Base-by-base conservation (phyloP, 2,797 vertebrate genomes). In the Thunnus albacares region DNA sequence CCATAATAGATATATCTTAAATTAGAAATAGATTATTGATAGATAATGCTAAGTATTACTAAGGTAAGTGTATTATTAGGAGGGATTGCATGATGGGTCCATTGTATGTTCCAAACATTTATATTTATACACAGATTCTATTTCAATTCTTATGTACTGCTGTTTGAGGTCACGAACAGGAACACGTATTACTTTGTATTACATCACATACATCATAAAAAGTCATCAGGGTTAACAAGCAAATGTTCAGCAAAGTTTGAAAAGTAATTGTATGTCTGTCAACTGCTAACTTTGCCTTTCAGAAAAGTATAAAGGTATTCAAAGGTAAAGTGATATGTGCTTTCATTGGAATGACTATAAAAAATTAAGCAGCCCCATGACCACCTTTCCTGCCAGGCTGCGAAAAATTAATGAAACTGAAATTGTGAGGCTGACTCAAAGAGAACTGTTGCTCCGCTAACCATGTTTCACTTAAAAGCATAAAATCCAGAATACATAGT, bases 401-500 rank as follows among this genome's bases (percentile, higher is more conserved):
- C 70, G 58, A 78, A 59, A 49, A 45, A 52, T 80, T 71, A 38
- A 65, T 56, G 47, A 30, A 22, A 30, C 51, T 69, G 11, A 47
- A 75, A 67, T 77, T 6, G 45, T 80, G 15, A 72, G 35, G 51
- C 74, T 38, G 55, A 52, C 28, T 60, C 33, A 10, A 52, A 58
- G 33, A 72, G 67, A 75, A 38, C 33, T 49, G 56, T 57, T 75
- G 45, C 83, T 59, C 51, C 3, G 0, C 41, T 69, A 26, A 76
- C 60, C 30, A 24, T 6, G 43, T 73, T 64, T 79, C 53, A 62
- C 74, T 80, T 62, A 67, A 81, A 80, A 78, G 67, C 69, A 73
- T 58, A 33, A 71, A 77, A 88, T 81, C 69, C 58, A 75, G 71
- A 81, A 72, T 56, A 58, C 47, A n/a, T 18, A 70, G 56, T 77